Percentiles rank a stretch among this genome's conserved stretches.
Evolutionary conservation across 2,113 vertebrate genomes (phyloP).

Genomic region (Leptocoma aspasia): DNA sequence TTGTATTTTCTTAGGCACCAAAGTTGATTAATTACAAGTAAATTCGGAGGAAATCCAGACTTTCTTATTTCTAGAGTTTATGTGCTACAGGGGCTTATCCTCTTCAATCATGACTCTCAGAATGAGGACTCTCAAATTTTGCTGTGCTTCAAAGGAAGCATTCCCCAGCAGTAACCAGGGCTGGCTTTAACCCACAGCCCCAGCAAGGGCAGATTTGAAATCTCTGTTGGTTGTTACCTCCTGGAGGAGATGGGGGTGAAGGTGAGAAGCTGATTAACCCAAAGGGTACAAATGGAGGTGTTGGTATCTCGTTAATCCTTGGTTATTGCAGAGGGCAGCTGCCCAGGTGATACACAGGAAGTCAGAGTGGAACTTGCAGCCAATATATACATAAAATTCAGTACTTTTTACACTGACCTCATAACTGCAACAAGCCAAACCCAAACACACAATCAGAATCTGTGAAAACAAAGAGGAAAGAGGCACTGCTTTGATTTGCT

Average conservation of each 20-base stretch:
- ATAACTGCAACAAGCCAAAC: not conserved
- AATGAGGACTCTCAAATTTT: not conserved
- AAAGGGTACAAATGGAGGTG: not conserved
- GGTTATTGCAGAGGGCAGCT: not conserved
- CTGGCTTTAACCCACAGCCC: not conserved
- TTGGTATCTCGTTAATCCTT: not conserved
- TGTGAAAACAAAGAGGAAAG: not conserved
- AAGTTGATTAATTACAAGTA: not conserved
- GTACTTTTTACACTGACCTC: not conserved
- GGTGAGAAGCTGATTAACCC: not conserved
- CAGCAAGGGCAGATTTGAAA: not conserved
- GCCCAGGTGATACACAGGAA: not conserved
- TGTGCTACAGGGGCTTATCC: rapidly evolving
- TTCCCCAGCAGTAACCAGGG: not conserved
- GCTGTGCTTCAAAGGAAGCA: not conserved
- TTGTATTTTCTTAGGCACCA: not conserved
- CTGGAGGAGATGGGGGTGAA: not conserved
- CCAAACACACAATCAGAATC: not conserved
- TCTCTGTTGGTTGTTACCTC: not conserved
- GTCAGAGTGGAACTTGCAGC: not conserved
- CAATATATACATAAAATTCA: not conserved
- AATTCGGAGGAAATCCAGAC: not conserved
- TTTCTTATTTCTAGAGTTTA: not conserved
- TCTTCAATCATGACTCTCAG: not conserved
- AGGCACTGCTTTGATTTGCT: not conserved